phyloP scores from a whole-genome alignment of 2,797 vertebrate species.

The Micrastur ruficollis region DNA sequence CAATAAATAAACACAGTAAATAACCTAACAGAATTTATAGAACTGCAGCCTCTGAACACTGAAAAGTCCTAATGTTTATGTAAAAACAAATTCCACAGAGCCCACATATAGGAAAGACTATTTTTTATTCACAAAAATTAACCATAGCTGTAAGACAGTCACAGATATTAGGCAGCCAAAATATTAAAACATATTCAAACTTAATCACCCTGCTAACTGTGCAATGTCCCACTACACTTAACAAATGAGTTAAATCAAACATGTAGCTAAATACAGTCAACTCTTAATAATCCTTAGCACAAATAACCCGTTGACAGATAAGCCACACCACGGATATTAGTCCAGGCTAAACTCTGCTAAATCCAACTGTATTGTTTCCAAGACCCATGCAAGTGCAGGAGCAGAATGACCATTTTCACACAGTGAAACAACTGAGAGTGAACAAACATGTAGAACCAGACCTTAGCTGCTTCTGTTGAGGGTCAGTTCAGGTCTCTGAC shows the following conservation, averaged over 20 bases:
- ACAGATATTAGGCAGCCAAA: background rate
- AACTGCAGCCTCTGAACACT: background rate
- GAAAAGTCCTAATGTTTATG: background rate
- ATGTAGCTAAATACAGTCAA: background rate
- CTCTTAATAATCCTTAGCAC: background rate
- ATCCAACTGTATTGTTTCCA: background rate
- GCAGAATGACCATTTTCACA: background rate
- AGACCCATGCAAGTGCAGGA: background rate
- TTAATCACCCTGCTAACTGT: background rate
- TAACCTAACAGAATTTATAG: background rate
- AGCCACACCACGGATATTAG: background rate
- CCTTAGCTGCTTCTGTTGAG: background rate
- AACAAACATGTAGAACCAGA: fast-evolving
- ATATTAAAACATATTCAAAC: background rate
- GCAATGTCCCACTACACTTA: background rate
- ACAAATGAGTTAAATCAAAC: background rate
- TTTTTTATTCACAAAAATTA: background rate
- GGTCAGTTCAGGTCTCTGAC: background rate
- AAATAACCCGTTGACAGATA: background rate
- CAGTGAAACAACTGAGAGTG: background rate
- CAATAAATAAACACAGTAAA: background rate
- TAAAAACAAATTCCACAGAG: background rate
- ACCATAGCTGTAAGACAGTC: background rate
- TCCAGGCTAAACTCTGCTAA: background rate
- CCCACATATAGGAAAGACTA: background rate